A percentile compares a stretch with the other conserved stretches of the same genome.
Evolutionary conservation across 1,140 invertebrate genomes (phyloP).

Genomic region (Harlomillsia oculata): DNA sequence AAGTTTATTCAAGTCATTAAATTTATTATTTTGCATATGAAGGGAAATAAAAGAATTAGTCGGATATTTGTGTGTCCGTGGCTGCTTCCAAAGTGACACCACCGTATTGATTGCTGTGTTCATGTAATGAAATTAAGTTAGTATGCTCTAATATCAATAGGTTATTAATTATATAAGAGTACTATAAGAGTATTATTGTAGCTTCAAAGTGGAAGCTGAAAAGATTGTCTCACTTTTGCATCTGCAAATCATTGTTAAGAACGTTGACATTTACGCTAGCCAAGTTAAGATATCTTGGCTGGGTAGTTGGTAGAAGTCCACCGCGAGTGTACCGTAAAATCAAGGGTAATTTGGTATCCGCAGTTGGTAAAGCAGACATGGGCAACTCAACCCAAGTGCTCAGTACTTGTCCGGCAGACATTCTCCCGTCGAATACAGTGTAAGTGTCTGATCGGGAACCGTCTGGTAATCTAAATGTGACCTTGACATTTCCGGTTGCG

Average conservation of each 20-base stretch:
- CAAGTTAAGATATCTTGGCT: conserved; percentile 8
- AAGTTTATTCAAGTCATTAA: too few relatives aligned
- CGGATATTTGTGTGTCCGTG: neutral
- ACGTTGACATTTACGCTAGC: conserved; percentile 15
- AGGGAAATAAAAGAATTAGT: neutral
- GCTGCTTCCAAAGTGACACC: conserved; percentile 4
- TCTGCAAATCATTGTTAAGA: conserved; percentile 10
- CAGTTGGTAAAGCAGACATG: neutral
- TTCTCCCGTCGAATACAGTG: conserved; percentile 14
- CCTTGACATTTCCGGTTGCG: conserved; percentile 9
- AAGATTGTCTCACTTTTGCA: conserved; percentile 15
- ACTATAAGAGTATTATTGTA: neutral
- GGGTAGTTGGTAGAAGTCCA: conserved; percentile 15
- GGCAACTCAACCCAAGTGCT: conserved; percentile 25
- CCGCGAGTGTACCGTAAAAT: conserved; percentile 17
- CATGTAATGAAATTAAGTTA: neutral
- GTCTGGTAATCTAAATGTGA: conserved; percentile 3
- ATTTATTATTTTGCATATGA: too few relatives aligned
- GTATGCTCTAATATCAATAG: neutral
- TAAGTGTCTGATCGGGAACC: conserved; percentile 7
- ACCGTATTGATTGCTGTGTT: neutral
- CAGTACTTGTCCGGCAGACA: conserved; percentile 12
- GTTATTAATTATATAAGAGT: neutral
- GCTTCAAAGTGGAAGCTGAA: neutral
- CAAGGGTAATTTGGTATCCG: conserved; percentile 10